Evolutionary conservation across 2,797 vertebrate species (phyloP), one percentile per base, ranked within the genome.

Genomic region (Galago senegalensis): DNA sequence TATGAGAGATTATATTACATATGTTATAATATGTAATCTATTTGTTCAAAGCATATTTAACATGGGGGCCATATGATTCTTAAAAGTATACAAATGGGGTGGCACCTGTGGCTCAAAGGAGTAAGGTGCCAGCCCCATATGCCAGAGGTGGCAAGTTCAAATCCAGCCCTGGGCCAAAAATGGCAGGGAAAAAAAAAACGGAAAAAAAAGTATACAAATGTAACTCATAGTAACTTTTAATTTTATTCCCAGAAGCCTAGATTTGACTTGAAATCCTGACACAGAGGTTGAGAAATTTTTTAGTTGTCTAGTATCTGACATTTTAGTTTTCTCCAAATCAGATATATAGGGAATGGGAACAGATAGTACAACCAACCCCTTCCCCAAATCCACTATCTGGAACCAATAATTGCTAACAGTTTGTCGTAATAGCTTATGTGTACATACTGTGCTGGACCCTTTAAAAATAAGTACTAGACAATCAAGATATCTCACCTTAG

Each of bases 271-370:
- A 84, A 53, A 69, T 65, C 18, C 49, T 61, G 23, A 60, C 20
- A n/a, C 56, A 34, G 37, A 93, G 27, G 27, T 75, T 23, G 31
- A 69, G 7, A 75, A 40, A 31, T 73, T 8, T 61, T 87, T 73
- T 31, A 6, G 34, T 76, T 65, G 65, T 86, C 76, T 49, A 29
- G 20, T 16, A 56, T 25, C 29, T 82, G 75, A 31, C 43, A 83
- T 84, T 91, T 87, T 87, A 23, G 77, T 93, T 92, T 91, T 91
- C 40, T 56, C 40, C 72, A 79, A 69, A 1, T 77, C 61, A 72
- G 40, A 46, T 9, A 76, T 37, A 63, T 5, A 37, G 34, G 61
- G 40, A 82, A 93, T 2, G 7, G 25, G 20, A 87, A 29, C 86
- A n/a, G 46, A 43, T 76, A 16, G 7, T 31, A 72, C 34, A 60